A percentile compares a stretch with the other conserved stretches of the same genome.
Conservation (phyloP, 2,797 vertebrate species). For the Chaetophractus vellerosus region DNA sequence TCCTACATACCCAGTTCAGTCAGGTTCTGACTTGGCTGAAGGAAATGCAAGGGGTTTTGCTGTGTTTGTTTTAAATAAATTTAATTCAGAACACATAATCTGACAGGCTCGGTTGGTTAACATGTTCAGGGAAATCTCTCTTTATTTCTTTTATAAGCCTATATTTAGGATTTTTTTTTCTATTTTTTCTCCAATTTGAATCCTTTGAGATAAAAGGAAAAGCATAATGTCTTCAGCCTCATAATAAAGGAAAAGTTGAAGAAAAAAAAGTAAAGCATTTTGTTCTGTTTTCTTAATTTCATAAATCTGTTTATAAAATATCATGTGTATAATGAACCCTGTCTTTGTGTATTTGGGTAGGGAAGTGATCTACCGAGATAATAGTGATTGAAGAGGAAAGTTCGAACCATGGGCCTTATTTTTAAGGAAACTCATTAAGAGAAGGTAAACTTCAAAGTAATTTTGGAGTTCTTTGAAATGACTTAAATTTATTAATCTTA, state of each 20-base stretch:
- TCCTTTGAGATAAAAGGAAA: slow-evolving; percentile 76
- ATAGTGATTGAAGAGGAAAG: slow-evolving; percentile 56
- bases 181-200: slow-evolving; percentile 55
- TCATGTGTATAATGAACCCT: slow-evolving; percentile 38
- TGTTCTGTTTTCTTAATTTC: slow-evolving; percentile 71
- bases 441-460: slow-evolving; percentile 83
- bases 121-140: slow-evolving; percentile 71
- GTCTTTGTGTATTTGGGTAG: slow-evolving; percentile 31
- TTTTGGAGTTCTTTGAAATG: slow-evolving; percentile 86
- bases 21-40: slow-evolving; percentile 84
- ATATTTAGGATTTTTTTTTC: slow-evolving; percentile 72
- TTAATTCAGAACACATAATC: slow-evolving; percentile 86
- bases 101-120: slow-evolving; percentile 82
- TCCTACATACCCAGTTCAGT: slow-evolving; percentile 70
- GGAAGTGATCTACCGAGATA: slow-evolving; percentile 51
- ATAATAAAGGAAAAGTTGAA: slow-evolving; percentile 62
- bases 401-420: slow-evolving; percentile 57
- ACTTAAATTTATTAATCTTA: slow-evolving; percentile 87
- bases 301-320: slow-evolving; percentile 69
- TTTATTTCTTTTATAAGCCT: slow-evolving; percentile 74
- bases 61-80: slow-evolving; percentile 75
- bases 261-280: slow-evolving; percentile 49
- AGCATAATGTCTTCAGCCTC: slow-evolving; percentile 61
- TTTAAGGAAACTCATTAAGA: slow-evolving; percentile 83
- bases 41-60: slow-evolving; percentile 77